These are phyloP conservation scores for Xiphydria camelus DNA, from an alignment of 2,888 invertebrate species.

Conservation along the genomic window DNA sequence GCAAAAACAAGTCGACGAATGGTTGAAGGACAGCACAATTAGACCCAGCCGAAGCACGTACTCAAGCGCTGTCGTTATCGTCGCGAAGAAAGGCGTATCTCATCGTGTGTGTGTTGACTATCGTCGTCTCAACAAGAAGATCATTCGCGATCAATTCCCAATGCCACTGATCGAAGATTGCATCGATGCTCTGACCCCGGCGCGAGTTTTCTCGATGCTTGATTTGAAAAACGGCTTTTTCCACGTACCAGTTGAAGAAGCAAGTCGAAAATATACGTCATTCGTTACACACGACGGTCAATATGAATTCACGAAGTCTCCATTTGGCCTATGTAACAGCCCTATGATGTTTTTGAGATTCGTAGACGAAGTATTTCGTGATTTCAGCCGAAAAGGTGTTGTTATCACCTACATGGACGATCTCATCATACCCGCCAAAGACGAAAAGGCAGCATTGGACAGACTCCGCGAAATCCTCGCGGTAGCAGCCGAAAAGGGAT, in stretches of 20 bases:
- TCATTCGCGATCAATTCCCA: constrained; percentile 24
- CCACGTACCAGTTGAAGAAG: constrained; percentile 15
- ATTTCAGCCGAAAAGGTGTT: constrained; percentile 11
- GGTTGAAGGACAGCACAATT: constrained; percentile 21
- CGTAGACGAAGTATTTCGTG: constrained; percentile 18
- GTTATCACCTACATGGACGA: constrained; percentile 22
- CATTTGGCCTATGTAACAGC: constrained; percentile 22
- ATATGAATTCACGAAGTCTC: constrained; percentile 19
- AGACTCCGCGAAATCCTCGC: constrained; percentile 20
- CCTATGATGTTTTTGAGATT: constrained; percentile 18
- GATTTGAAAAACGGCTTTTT: constrained; percentile 27
- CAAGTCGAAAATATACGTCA: constrained; percentile 20
- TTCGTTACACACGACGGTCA: constrained; percentile 19
- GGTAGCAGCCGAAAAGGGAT: constrained; percentile 18
- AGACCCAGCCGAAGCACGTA: constrained; percentile 19
- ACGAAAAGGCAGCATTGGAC: constrained; percentile 14
- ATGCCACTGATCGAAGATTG: constrained; percentile 27
- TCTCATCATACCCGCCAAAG: constrained; percentile 17
- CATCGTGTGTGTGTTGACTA: constrained; percentile 27
- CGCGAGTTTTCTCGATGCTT: constrained; percentile 20
- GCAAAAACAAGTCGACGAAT: constrained; percentile 22
- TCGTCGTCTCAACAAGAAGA: constrained; percentile 17
- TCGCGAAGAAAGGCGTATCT: constrained; percentile 21
- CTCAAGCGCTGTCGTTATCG: constrained; percentile 23
- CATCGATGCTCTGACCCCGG: constrained; percentile 17